Conservation (phyloP, 1,140 invertebrate species). For the Ostrea edulis region DNA sequence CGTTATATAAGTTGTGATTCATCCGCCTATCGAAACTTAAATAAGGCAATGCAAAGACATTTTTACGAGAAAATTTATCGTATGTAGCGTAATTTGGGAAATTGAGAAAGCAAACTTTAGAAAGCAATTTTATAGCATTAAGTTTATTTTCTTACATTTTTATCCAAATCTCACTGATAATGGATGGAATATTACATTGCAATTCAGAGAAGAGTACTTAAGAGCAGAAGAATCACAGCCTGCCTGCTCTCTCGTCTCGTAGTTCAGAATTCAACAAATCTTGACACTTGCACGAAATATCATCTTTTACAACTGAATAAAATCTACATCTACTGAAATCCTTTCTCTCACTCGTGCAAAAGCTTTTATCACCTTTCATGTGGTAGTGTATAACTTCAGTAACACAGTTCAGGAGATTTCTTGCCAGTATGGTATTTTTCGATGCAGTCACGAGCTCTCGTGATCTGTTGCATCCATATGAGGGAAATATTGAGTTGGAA, state of each 20-base stretch:
- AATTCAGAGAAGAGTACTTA: not conserved
- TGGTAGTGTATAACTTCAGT: not conserved
- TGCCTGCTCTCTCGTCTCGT: not conserved
- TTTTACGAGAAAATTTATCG: not conserved
- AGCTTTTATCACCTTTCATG: conserved; percentile 22
- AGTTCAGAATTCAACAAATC: not conserved
- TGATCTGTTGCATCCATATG: conserved; percentile 14
- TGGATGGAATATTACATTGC: too few relatives aligned
- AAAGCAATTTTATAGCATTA: not conserved
- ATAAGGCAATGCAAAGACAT: not conserved
- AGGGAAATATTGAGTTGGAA: not conserved
- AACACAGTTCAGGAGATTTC: not conserved
- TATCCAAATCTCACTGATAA: not conserved
- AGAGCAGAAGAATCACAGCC: not conserved
- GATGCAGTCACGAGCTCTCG: not conserved
- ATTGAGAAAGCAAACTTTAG: not conserved
- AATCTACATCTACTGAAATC: conserved; percentile 12
- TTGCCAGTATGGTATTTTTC: not conserved
- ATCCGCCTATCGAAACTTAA: not conserved
- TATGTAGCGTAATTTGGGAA: not conserved
- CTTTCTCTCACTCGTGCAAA: conserved; percentile 7
- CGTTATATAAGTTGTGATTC: not conserved
- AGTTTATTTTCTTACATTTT: not conserved
- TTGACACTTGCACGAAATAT: not conserved
- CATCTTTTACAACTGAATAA: conserved; percentile 15